Percentiles rank a stretch among this genome's conserved stretches.
These are phyloP conservation scores for Ceyx melanurus DNA, from an alignment of 2,113 vertebrate species.

Conservation along the genomic window DNA sequence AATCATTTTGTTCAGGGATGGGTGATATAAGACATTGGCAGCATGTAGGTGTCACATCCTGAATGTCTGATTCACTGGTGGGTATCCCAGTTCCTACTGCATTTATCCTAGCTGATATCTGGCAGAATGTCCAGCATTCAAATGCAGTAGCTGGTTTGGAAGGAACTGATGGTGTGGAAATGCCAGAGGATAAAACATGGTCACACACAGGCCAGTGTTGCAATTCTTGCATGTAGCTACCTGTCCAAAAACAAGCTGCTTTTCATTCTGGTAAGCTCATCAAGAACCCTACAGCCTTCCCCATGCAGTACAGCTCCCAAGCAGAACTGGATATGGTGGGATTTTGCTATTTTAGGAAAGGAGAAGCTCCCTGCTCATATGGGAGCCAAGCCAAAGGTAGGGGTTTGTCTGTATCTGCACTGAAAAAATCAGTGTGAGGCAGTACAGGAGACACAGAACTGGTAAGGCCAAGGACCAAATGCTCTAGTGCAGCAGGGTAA, in stretches of 20 bases:
- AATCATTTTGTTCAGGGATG: not conserved
- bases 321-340: not conserved
- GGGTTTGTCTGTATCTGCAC: not conserved
- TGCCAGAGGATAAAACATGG: not conserved
- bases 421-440: not conserved
- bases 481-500: not conserved
- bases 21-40: not conserved
- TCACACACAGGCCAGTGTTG: not conserved
- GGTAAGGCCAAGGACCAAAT: not conserved
- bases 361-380: rapidly evolving
- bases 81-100: not conserved
- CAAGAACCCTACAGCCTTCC: not conserved
- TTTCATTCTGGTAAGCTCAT: not conserved
- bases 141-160: not conserved
- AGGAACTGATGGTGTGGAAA: not conserved
- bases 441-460: not conserved
- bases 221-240: not conserved
- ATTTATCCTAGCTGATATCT: not conserved
- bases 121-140: not conserved
- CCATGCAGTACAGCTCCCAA: not conserved
- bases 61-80: not conserved
- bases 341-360: not conserved
- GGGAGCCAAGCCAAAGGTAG: not conserved
- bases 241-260: not conserved
- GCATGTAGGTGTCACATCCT: not conserved